These are phyloP conservation scores for Myrmecophaga tridactyla DNA, from an alignment of 2,113 vertebrate species.

Conservation along the genomic window DNA sequence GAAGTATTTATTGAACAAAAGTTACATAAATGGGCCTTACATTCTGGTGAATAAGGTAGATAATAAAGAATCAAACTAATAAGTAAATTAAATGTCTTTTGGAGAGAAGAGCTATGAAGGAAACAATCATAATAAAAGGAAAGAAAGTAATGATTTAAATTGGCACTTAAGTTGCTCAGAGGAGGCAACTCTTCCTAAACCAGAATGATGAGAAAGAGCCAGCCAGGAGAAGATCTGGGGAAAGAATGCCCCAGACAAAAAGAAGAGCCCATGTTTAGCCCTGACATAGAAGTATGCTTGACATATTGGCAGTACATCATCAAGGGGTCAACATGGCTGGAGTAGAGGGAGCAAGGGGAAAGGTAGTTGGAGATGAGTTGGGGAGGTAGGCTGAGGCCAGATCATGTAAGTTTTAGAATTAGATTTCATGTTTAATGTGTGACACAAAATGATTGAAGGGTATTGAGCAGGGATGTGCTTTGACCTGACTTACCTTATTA, in stretches of 20 bases:
- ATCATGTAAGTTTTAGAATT: neutral
- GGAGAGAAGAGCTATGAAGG: neutral
- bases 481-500: neutral
- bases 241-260: neutral
- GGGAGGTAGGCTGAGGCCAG: neutral
- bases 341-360: neutral
- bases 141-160: neutral
- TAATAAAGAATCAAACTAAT: neutral
- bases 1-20: neutral
- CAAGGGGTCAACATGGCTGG: neutral
- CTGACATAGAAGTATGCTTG: neutral
- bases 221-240: neutral
- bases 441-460: neutral
- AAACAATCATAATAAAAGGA: neutral
- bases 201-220: neutral
- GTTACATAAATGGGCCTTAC: neutral
- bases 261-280: neutral
- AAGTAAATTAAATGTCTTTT: neutral
- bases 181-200: neutral
- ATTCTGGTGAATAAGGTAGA: neutral
- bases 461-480: neutral
- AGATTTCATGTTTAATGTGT: slow-evolving; percentile 41
- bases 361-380: neutral
- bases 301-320: neutral
- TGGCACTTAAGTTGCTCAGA: neutral